phyloP scores from a whole-genome alignment of 2,113 vertebrate species.

The Ochotona princeps region DNA sequence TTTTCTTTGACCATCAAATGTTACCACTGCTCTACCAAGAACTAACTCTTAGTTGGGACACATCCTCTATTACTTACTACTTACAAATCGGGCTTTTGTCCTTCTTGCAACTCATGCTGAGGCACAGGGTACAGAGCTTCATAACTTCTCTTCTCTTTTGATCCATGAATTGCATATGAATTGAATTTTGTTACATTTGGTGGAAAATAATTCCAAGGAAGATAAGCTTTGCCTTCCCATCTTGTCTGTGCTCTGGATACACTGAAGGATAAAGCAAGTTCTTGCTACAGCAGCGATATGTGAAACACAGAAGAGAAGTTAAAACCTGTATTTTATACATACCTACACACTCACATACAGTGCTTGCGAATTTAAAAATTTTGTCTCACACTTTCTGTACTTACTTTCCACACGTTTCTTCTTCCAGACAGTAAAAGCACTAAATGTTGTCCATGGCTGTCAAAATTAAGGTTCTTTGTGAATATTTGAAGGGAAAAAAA shows the following conservation, averaged over 20 bases:
- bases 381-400: constrained; percentile 69
- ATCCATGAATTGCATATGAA: constrained; percentile 88
- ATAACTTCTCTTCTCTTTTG: constrained; percentile 81
- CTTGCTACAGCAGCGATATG: constrained; percentile 73
- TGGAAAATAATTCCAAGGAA: constrained; percentile 89
- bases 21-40: background rate
- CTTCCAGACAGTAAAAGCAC: constrained; percentile 92
- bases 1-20: background rate
- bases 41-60: background rate
- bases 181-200: constrained; percentile 84
- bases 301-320: background rate
- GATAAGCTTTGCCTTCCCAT: constrained; percentile 84
- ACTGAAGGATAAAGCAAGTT: constrained; percentile 81
- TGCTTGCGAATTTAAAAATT: background rate
- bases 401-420: constrained; percentile 91
- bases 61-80: constrained; percentile 61
- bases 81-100: constrained; percentile 89
- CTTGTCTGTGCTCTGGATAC: constrained; percentile 76
- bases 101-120: constrained; percentile 76
- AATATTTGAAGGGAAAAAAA: constrained; percentile 53
- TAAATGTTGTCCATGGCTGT: constrained; percentile 95
- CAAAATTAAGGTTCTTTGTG: constrained; percentile 75
- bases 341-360: background rate
- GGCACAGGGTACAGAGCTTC: constrained; percentile 87
- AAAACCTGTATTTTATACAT: background rate